These are phyloP conservation scores for Aplidium turbinatum DNA, from an alignment of 23 tunicate species.

Conservation along the genomic window DNA sequence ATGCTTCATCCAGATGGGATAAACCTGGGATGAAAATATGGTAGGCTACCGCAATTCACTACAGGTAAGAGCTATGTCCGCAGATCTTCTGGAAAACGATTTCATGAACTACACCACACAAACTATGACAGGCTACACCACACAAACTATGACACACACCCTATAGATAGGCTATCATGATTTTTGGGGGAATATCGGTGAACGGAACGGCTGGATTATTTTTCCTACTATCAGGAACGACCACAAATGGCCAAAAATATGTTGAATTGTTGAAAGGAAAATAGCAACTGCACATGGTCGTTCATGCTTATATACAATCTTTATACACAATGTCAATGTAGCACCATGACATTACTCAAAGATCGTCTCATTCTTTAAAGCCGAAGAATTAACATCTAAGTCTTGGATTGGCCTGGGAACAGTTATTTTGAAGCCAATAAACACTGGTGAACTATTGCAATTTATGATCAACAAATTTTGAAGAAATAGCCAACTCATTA, in stretches of 20 bases:
- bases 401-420: constrained; percentile 33
- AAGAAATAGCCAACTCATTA: constrained; percentile 29
- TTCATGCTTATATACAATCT: constrained; percentile 9
- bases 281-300: constrained; percentile 12
- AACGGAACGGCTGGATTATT: constrained; percentile 18
- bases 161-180: too few species aligned
- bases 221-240: constrained; percentile 31
- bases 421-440: constrained; percentile 24
- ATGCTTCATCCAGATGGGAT: constrained; percentile 2
- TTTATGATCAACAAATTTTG: constrained; percentile 19
- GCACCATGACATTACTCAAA: constrained; percentile 26
- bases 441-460: constrained; percentile 29
- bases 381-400: constrained; percentile 17
- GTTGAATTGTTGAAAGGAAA: constrained; percentile 9
- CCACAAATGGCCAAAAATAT: constrained; percentile 18
- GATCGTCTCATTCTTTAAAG: background rate
- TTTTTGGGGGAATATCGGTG: constrained; percentile 21
- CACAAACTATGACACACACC: too few species aligned
- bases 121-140: constrained; percentile 13
- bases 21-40: too few species aligned
- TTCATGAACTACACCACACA: constrained; percentile 17
- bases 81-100: constrained; percentile 21
- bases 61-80: constrained; percentile 23
- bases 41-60: constrained; percentile 29
- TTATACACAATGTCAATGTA: constrained; percentile 28